Evolutionary conservation across 2,113 vertebrate species (phyloP), one percentile per base, ranked within the genome.

Genomic region (Excalfactoria chinensis): DNA sequence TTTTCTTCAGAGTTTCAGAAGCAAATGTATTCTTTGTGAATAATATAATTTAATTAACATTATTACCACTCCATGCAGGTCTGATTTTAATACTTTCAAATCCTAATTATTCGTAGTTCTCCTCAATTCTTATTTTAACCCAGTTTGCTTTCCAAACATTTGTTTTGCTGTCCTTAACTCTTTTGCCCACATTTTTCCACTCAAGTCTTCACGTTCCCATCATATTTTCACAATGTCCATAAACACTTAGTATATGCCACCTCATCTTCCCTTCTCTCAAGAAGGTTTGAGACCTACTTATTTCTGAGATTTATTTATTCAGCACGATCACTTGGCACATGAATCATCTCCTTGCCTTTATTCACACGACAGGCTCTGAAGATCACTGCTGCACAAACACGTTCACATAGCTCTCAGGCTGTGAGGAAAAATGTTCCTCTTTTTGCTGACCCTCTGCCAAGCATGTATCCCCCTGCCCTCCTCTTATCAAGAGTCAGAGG

Each of bases 231-330:
- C 34, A 53, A 35, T 3, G 1, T 34, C 30, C 48, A 69, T 0
- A 0, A 79, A 58, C 44, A 70, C 11, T 72, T 10, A 10, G 15
- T 19, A 16, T 25, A 40, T 16, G 78, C 63, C 75, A 73, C 37
- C 34, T 76, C 59, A 60, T 55, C 63, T 16, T 1, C 35, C 40
- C 35, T 32, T 44, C 67, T 66, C 74, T 34, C 59, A 37, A 37
- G 59, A 89, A 66, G 25, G 35, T 68, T 72, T 11, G 16, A 66
- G 8, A 49, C 21, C 37, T 63, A 55, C 37, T 75, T 87, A 53
- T 67, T 73, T 73, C 91, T 68, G 89, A 85, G 59, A 55, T 70
- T 88, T 76, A 55, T 73, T 88, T 79, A 85, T 21, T 88, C 87
- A 67, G 34, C 51, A 32, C 17, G 30, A 84, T 56, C 26, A 11